Evolutionary conservation across 2,797 vertebrate genomes (phyloP).

Genomic region (Malurus splendens): DNA sequence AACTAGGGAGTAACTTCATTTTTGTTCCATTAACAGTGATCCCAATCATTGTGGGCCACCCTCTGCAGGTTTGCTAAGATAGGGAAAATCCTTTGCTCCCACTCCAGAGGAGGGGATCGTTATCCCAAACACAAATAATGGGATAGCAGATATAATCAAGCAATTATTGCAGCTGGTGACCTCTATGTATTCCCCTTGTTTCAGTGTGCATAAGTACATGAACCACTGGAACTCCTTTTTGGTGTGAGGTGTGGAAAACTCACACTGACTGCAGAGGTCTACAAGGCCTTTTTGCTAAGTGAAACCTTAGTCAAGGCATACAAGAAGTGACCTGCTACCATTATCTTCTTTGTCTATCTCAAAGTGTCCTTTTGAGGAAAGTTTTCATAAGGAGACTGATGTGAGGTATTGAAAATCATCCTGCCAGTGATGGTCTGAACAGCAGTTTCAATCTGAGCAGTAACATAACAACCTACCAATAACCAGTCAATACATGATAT

Average conservation of each 20-base stretch:
- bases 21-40: not conserved
- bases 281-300: not conserved
- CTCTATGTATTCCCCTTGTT: not conserved
- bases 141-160: not conserved
- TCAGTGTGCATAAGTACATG: not conserved
- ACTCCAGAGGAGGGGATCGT: not conserved
- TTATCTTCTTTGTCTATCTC: not conserved
- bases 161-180: not conserved
- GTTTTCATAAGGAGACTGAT: not conserved
- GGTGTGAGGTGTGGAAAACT: not conserved
- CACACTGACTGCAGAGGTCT: not conserved
- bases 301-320: not conserved
- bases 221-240: not conserved
- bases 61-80: fast-evolving
- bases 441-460: not conserved
- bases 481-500: not conserved
- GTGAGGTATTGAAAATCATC: not conserved
- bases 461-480: not conserved
- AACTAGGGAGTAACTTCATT: not conserved
- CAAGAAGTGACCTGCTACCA: not conserved
- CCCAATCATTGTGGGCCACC: not conserved
- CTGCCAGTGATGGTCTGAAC: not conserved
- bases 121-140: not conserved
- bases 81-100: not conserved
- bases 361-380: not conserved